Base-by-base conservation (phyloP, 1,140 invertebrate genomes). In the Caenorhabditis briggsae region DNA sequence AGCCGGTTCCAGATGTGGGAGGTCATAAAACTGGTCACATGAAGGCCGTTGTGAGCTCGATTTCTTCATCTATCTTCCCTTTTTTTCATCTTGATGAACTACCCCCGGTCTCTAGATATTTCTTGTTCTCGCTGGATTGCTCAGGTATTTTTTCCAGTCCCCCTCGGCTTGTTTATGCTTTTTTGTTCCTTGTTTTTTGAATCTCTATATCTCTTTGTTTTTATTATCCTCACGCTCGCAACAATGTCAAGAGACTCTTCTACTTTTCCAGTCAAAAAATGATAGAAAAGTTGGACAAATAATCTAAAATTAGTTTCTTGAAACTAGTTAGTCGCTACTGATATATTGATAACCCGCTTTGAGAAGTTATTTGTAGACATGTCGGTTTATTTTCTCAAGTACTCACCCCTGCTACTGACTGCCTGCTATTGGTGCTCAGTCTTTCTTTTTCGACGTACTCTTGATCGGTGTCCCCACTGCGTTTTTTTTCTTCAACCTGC, bases 281-380 rank as follows among this genome's bases (percentile, higher is more conserved):
- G 43, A 46, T 18, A 0, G 5, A 70, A 20, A 70, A 70, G 7
- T 1, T 46, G n/a, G 14, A n/a, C 64, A 70, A 70, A 70, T 46
- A 70, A 25, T 70, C 64, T 78, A 78, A 18, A 78, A 50, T 78
- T 78, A 53, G 70, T 78, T 11, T 50, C 70, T 12, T 78, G 43
- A 41, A 70, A 78, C 70, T 78, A 78, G 70, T 50, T 78, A 41
- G 18, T 48, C 16, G 70, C n/a, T 25, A 78, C 43, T 78, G 70
- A 78, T 78, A 78, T 18, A 46, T n/a, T 78, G 70, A 78, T 78
- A 78, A 78, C 43, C 46, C 70, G 70, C 70, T 78, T 78, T 50
- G 70, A 78, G n/a, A 50, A 78, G 70, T 78, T 78, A 78, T 78
- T 78, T 78, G 70, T 78, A 53, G 70, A 78, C 70, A 78, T 78